Percentiles rank a stretch among this genome's conserved stretches.
phyloP scores from a whole-genome alignment of 2,113 vertebrate species.

The Picathartes gymnocephalus region DNA sequence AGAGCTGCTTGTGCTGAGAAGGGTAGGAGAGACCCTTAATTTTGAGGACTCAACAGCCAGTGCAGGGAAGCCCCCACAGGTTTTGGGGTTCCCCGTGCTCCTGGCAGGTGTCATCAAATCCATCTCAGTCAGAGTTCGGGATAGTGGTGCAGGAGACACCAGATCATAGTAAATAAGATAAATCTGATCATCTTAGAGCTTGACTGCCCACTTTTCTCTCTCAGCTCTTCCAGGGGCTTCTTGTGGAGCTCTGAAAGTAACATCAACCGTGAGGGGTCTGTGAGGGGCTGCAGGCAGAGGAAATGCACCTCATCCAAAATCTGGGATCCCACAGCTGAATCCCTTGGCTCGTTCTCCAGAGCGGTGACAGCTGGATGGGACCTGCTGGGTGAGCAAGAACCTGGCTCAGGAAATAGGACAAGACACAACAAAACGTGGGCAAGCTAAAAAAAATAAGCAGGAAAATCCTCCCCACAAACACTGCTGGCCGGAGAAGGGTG shows the following conservation, averaged over 20 bases:
- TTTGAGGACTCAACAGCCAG: not conserved
- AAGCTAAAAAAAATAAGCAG: not conserved
- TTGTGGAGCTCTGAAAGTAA: not conserved
- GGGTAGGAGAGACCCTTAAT: not conserved
- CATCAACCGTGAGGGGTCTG: fast-evolving
- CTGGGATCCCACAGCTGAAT: fast-evolving
- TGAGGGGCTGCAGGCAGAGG: not conserved
- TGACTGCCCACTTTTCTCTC: not conserved
- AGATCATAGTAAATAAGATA: fast-evolving
- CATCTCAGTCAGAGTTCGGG: fast-evolving
- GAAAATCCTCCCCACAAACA: not conserved
- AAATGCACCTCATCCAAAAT: fast-evolving
- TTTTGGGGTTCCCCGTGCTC: not conserved
- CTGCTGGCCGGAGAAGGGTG: not conserved
- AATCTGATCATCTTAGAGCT: not conserved
- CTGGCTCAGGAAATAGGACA: not conserved
- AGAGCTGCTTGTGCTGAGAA: fast-evolving
- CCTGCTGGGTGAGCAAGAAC: not conserved
- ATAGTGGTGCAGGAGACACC: fast-evolving
- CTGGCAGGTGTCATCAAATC: fast-evolving
- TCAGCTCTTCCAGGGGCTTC: not conserved
- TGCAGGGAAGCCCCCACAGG: fast-evolving
- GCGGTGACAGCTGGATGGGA: not conserved
- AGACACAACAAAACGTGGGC: fast-evolving
- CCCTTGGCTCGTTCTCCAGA: not conserved